Conservation (phyloP, 1,140 invertebrate genomes). For the Drosophila cardini region DNA sequence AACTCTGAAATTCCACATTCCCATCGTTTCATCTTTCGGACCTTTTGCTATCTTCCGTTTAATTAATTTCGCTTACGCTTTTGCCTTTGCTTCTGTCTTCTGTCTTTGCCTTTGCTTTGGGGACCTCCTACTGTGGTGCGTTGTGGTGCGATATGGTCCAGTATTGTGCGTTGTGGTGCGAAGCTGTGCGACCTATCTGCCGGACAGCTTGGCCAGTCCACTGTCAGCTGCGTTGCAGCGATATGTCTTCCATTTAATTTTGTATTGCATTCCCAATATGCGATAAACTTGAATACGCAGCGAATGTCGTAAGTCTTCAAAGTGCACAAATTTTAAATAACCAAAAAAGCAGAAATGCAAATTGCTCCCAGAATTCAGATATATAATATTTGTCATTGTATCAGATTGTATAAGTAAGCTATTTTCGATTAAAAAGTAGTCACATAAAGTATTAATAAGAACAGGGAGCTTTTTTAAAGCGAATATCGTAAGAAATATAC, state of each 20-base stretch:
- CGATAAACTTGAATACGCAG: background rate
- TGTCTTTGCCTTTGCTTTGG: constrained; percentile 33
- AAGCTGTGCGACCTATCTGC: background rate
- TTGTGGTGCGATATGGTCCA: background rate
- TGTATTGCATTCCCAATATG: background rate
- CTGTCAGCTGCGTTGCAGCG: constrained; percentile 4
- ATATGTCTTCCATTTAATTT: constrained; percentile 8
- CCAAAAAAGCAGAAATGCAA: no score
- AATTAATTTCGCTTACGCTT: constrained; percentile 69
- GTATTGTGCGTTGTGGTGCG: background rate
- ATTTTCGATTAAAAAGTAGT: no score
- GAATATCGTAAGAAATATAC: no score
- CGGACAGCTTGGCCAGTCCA: background rate
- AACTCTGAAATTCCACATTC: no score
- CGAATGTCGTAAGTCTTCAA: constrained; percentile 1
- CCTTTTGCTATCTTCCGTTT: constrained; percentile 51
- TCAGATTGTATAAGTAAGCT: no score
- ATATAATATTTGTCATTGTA: no score
- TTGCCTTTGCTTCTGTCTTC: constrained; percentile 32
- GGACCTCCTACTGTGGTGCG: background rate
- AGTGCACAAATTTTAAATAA: background rate
- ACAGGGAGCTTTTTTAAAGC: no score
- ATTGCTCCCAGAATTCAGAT: no score
- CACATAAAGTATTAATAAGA: no score
- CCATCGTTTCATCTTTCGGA: background rate